Evolutionary conservation across 2,797 vertebrate genomes (phyloP), one percentile per base, ranked within the genome.

Genomic region (Betta splendens): DNA sequence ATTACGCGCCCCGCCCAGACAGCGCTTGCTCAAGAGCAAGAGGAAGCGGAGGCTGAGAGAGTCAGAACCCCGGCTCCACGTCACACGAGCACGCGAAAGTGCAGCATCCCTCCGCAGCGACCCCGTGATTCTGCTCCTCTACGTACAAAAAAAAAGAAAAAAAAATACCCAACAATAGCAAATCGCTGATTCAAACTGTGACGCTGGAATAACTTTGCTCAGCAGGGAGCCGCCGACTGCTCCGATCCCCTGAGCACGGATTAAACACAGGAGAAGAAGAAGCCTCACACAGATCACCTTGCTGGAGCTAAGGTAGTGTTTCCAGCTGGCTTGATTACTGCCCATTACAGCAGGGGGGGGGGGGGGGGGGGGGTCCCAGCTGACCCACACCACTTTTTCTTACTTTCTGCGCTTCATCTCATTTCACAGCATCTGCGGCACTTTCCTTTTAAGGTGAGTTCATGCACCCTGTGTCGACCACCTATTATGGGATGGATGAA

Each of bases 171-270:
- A 26, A 75, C 72, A 72, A 62, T 39, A 32, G 51, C 61, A 76
- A 85, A 92, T 81, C 44, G 81, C 88, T 84, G 85, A 90, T 76
- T 86, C 65, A 49, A 62, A 57, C 50, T 33, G 40, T 32, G 64
- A 58, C 21, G 40, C 58, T 62, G 43, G 76, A 86, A 81, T 66
- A 48, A 56, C 20, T 79, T 43, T 37, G 56, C 64, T 77, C 75
- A 63, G 77, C 75, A 60, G 46, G 69, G 52, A 21, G 62, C 55
- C 37, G 64, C 70, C 62, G 74, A 69, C 61, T 25, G 54, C 55
- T 77, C 67, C 55, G 53, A 69, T 79, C 73, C 47, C 26, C 47
- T 72, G 32, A 75, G 49, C 54, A 38, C 29, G 22, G 75, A 74
- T 85, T 81, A 56, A 73, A 72, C 66, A 48, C 47, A 68, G 48